Evolutionary conservation across 1,140 invertebrate species (phyloP).

Genomic region (Bathynomus jamesi): DNA sequence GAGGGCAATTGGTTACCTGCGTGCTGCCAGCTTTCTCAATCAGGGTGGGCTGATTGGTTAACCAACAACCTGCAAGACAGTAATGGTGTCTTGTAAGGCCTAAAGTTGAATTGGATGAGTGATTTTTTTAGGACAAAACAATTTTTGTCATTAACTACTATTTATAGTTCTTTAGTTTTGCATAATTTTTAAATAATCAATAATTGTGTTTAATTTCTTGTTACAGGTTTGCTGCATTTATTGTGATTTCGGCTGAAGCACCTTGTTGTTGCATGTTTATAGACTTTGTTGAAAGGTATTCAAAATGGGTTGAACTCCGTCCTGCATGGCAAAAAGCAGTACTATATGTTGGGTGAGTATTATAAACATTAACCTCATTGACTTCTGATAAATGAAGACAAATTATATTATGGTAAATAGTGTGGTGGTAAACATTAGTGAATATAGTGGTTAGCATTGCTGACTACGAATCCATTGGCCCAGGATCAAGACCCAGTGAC

Average conservation of each 20-base stretch:
- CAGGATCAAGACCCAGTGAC: too few relatives aligned
- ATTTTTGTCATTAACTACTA: not conserved
- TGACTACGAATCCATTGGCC: too few relatives aligned
- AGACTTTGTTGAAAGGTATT: constrained; percentile 77
- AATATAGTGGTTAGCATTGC: too few relatives aligned
- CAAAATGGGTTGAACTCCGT: constrained; percentile 67
- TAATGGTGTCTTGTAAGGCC: too few relatives aligned
- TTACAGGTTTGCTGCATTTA: constrained; percentile 65
- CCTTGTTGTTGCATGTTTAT: constrained; percentile 91
- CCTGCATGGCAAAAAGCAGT: constrained; percentile 83
- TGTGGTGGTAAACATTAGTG: too few relatives aligned
- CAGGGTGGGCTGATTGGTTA: too few relatives aligned
- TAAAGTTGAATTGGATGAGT: too few relatives aligned
- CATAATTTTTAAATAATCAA: not conserved
- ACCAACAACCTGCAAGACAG: too few relatives aligned
- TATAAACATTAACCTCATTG: constrained; percentile 6
- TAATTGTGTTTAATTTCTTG: constrained; percentile 11
- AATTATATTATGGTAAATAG: too few relatives aligned
- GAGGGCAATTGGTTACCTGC: too few relatives aligned
- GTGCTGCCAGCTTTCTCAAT: too few relatives aligned
- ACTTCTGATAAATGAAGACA: not conserved
- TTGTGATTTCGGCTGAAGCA: constrained; percentile 77
- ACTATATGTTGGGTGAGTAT: constrained; percentile 71
- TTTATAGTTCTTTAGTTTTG: not conserved
- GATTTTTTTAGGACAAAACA: not conserved